A percentile compares a stretch with the other conserved stretches of the same genome.
These are phyloP conservation scores for Taphrorychus bicolor DNA, from an alignment of 2,888 invertebrate species.

Conservation along the genomic window DNA sequence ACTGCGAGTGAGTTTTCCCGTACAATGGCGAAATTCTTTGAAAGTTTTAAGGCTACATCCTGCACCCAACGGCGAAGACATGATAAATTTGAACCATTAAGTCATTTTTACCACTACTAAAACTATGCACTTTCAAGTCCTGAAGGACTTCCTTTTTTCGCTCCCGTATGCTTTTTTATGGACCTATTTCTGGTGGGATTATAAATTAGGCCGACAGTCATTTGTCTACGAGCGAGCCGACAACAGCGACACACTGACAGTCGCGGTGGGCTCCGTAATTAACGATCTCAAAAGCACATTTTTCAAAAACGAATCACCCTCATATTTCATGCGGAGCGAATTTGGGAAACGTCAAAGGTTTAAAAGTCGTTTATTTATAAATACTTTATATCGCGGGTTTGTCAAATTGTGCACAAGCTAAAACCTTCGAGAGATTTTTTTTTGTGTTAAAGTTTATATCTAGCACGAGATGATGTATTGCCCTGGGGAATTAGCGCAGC, in stretches of 20 bases:
- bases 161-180: constrained; percentile 31
- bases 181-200: constrained; percentile 26
- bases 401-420: neutral
- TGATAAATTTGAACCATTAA: constrained; percentile 4
- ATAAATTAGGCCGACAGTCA: constrained; percentile 59
- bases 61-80: constrained; percentile 1
- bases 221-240: constrained; percentile 58
- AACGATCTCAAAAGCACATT: constrained; percentile 60
- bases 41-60: constrained; percentile 3
- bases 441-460: no score
- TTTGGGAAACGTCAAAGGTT: constrained; percentile 58
- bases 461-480: no score
- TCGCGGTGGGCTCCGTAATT: constrained; percentile 60
- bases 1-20: constrained; percentile 2
- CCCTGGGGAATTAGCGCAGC: neutral
- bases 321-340: constrained; percentile 60
- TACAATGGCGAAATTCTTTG: constrained; percentile 1
- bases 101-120: neutral
- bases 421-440: neutral
- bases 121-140: neutral
- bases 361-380: constrained; percentile 49
- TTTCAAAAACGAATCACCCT: constrained; percentile 58
- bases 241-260: constrained; percentile 58
- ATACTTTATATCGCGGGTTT: neutral
- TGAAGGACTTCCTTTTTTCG: no score